Evolutionary conservation across 2,113 vertebrate genomes (phyloP), one percentile per base, ranked within the genome.

Genomic region (Pipra filicauda): DNA sequence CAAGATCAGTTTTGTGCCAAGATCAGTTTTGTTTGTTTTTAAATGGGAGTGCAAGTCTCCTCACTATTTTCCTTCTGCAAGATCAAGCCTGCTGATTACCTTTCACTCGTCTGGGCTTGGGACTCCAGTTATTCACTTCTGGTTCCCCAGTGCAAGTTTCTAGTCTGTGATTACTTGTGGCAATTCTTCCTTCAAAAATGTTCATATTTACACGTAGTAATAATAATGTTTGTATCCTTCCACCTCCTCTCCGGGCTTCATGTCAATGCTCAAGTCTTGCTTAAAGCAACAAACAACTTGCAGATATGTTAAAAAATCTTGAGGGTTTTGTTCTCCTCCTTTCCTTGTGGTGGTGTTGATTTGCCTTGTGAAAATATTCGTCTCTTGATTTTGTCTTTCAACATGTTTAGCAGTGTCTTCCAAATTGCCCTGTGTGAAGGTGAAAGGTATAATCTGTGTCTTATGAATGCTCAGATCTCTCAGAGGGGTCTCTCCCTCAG

Each of bases 61-160:
- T 92, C 61, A 31, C 52, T 88, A 21, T 80, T 96, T 93, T 88
- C 57, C 73, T 95, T 89, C 62, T 52, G 44, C 5, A n/a, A 95
- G 88, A 96, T 93, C 3, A 2, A 95, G 88, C 75, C 79, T 93
- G 83, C 82, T 92, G 93, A 93, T 96, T 95, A 31, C 52, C 66
- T 94, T 95, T 94, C 73, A 74, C 85, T 95, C 95, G 92, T 81
- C 92, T 94, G 76, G 90, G 65, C 90, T 72, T 91, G 88, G 91
- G 83, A 92, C 49, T 81, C 73, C 88, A 92, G 90, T 73, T 90
- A 69, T 88, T 92, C 61, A 59, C 65, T 61, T 93, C 59, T 72
- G 44, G 26, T 92, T 93, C 58, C 55, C 31, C 88, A 67, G 35
- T 39, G 57, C 65, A 87, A 78, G 49, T 81, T 86, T 84, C 76